Percentiles rank a stretch among this genome's conserved stretches.
Conservation (phyloP, 1,140 invertebrate genomes). For the Pemphigus obesinymphae region DNA sequence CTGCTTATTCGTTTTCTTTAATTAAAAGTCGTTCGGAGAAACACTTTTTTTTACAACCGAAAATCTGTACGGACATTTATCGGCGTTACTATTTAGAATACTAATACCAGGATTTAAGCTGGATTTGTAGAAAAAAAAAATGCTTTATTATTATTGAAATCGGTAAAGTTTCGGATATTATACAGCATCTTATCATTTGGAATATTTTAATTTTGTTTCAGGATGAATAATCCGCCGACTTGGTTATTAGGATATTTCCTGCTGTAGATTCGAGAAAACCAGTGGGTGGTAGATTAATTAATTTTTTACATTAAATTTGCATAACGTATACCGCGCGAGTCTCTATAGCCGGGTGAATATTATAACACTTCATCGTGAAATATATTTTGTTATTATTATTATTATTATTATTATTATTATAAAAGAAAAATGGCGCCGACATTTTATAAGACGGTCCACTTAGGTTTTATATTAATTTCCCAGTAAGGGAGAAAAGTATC, state of each 20-base stretch:
- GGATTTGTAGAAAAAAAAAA: neutral
- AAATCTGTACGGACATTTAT: neutral
- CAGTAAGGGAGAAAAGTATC: neutral
- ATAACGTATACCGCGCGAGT: neutral
- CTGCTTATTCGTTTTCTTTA: neutral
- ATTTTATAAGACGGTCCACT: slow-evolving; percentile 1
- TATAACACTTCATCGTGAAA: slow-evolving; percentile 26
- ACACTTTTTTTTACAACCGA: neutral
- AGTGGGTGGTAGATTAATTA: slow-evolving; percentile 28
- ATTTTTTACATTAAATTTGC: slow-evolving; percentile 30
- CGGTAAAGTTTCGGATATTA: neutral
- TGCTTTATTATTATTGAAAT: neutral
- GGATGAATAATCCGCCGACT: neutral
- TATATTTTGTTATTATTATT: slow-evolving; percentile 29
- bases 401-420: neutral
- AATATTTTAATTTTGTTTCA: neutral
- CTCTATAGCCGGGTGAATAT: slow-evolving; percentile 7
- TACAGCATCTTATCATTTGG: neutral
- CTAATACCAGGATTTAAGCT: neutral
- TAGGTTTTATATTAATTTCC: neutral
- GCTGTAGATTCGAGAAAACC: neutral
- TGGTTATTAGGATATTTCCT: slow-evolving; percentile 6
- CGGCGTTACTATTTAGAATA: neutral
- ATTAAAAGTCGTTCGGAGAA: neutral
- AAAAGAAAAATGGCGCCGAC: slow-evolving; percentile 5